Conservation (phyloP, 2,888 invertebrate species). For the Agonopterix subpropinquella region DNA sequence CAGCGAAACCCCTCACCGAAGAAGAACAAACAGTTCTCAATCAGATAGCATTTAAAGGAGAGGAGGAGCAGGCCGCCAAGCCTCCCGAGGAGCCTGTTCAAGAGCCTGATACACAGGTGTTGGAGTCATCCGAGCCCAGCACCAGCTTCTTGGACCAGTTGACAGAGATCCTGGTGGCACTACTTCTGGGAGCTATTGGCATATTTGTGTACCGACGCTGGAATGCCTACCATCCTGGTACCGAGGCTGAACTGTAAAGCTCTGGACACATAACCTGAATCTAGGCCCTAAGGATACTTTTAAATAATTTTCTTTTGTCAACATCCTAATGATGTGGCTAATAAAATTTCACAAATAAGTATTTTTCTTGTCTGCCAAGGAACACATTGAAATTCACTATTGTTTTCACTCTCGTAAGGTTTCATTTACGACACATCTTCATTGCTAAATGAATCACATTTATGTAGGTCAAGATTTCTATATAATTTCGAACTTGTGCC, state of each 20-base stretch:
- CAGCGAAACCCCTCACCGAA: constrained; percentile 65
- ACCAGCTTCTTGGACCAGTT: constrained; percentile 60
- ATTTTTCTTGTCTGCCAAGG: no score
- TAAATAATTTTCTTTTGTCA: no score
- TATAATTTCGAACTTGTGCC: no score
- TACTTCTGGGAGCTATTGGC: constrained; percentile 59
- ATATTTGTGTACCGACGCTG: constrained; percentile 66
- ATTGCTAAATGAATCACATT: no score
- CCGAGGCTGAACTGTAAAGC: constrained; percentile 47
- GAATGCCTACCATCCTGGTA: constrained; percentile 38
- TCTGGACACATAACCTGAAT: no score
- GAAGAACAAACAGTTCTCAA: constrained; percentile 65
- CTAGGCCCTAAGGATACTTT: no score
- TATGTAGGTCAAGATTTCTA: no score
- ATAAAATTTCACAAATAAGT: no score
- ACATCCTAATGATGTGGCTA: no score
- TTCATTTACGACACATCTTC: no score
- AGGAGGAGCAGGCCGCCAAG: constrained; percentile 57
- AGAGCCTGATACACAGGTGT: constrained; percentile 43
- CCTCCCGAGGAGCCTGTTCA: constrained; percentile 43
- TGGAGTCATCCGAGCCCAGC: constrained; percentile 54
- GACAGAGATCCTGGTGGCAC: constrained; percentile 57
- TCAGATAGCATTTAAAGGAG: constrained; percentile 70
- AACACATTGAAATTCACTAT: no score
- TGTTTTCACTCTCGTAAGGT: no score